These are phyloP conservation scores for Xyrichtys novacula DNA, from an alignment of 2,797 vertebrate genomes.

Conservation along the genomic window DNA sequence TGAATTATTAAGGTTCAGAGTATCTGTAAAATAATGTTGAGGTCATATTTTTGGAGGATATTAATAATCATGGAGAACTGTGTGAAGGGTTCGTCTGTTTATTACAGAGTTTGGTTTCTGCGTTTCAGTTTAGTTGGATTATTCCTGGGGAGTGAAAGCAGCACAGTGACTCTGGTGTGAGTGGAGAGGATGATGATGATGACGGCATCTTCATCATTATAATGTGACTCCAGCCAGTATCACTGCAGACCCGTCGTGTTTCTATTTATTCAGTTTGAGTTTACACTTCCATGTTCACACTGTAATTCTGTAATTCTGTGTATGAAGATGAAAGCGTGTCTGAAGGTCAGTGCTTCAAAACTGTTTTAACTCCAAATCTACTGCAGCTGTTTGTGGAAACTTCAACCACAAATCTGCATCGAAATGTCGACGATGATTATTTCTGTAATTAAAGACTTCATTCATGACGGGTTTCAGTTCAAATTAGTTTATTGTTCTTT, in stretches of 20 bases:
- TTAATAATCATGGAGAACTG: neutral
- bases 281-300: conserved; percentile 21
- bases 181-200: neutral
- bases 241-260: neutral
- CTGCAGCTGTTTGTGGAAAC: too few relatives aligned
- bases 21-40: neutral
- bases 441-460: too few relatives aligned
- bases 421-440: too few relatives aligned
- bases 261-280: conserved; percentile 9
- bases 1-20: neutral
- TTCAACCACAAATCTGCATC: too few relatives aligned
- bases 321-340: too few relatives aligned
- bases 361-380: too few relatives aligned
- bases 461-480: too few relatives aligned
- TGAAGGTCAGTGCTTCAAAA: too few relatives aligned
- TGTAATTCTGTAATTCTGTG: too few relatives aligned
- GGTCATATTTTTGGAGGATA: neutral
- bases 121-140: neutral
- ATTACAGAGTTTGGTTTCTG: neutral
- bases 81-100: neutral
- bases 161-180: conserved; percentile 18
- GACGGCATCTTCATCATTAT: neutral
- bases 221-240: conserved; percentile 16
- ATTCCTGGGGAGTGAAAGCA: conserved; percentile 43
- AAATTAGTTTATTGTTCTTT: too few relatives aligned